phyloP scores from a whole-genome alignment of 2,113 vertebrate genomes.

The Cochlearius cochlearius region DNA sequence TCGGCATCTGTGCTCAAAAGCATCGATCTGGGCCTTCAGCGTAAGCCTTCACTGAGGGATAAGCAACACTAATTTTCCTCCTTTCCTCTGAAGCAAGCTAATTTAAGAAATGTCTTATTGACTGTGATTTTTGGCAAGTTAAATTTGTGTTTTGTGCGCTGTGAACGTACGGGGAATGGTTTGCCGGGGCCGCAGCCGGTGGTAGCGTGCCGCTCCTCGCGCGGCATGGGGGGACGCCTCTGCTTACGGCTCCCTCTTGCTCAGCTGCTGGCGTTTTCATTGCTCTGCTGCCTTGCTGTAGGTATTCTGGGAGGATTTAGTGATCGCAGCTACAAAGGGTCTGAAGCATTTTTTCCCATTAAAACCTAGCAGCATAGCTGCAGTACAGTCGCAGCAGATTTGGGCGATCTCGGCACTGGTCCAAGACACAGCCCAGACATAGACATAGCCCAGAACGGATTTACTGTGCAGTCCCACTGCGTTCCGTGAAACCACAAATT shows the following conservation, averaged over 20 bases:
- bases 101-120: not conserved
- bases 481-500: not conserved
- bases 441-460: not conserved
- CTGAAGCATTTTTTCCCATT: not conserved
- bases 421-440: not conserved
- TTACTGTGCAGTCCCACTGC: not conserved
- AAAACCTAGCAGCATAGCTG: not conserved
- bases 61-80: not conserved
- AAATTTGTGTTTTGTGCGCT: not conserved
- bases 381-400: not conserved
- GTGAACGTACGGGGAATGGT: not conserved
- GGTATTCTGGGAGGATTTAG: not conserved
- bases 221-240: not conserved
- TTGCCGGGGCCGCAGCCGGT: not conserved
- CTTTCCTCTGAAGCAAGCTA: not conserved
- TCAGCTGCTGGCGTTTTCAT: not conserved
- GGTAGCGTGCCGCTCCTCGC: rapidly evolving
- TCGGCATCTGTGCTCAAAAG: not conserved
- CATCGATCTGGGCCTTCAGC: not conserved
- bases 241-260: not conserved
- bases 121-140: not conserved
- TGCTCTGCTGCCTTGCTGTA: not conserved
- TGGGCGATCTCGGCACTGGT: not conserved
- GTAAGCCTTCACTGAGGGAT: not conserved
- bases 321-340: not conserved